Evolutionary conservation across 2,797 vertebrate species (phyloP).

Genomic region (Lateolabrax maculatus): DNA sequence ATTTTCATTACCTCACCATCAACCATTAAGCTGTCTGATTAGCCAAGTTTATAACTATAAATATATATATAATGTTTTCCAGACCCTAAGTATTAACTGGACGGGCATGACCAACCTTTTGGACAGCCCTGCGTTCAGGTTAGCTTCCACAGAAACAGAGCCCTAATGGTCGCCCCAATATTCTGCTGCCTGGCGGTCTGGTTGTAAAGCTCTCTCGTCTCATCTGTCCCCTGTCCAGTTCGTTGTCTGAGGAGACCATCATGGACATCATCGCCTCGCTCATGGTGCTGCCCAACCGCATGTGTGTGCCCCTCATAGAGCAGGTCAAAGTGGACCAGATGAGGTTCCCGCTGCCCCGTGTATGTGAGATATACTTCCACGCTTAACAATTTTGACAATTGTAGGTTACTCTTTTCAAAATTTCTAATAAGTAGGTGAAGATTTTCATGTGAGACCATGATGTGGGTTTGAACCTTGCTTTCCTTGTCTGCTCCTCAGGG

Average conservation of each 20-base stretch:
- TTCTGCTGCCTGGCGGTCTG: background rate
- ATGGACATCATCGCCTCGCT: constrained; percentile 91
- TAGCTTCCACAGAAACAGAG: constrained; percentile 32
- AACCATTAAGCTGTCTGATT: background rate
- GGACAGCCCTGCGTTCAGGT: constrained; percentile 93
- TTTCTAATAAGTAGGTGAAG: background rate
- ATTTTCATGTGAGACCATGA: background rate
- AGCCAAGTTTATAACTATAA: background rate
- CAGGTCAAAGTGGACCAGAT: constrained; percentile 91
- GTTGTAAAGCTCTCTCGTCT: constrained; percentile 2
- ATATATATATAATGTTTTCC: background rate
- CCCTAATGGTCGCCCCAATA: background rate
- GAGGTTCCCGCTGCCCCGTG: constrained; percentile 93
- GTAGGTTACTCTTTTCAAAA: background rate
- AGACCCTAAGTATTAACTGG: constrained; percentile 93
- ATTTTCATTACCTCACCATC: background rate
- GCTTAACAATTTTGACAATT: background rate
- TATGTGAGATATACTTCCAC: constrained; percentile 77
- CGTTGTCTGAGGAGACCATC: constrained; percentile 90
- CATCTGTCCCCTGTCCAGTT: constrained; percentile 77
- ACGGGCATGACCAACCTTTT: constrained; percentile 94
- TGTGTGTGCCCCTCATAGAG: constrained; percentile 94
- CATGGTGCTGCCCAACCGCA: constrained; percentile 95
- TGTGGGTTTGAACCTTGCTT: background rate
- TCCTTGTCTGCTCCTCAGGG: constrained; percentile 85